These are phyloP conservation scores for Tonatia bakeri DNA, from an alignment of 2,113 vertebrate genomes.

Conservation along the genomic window DNA sequence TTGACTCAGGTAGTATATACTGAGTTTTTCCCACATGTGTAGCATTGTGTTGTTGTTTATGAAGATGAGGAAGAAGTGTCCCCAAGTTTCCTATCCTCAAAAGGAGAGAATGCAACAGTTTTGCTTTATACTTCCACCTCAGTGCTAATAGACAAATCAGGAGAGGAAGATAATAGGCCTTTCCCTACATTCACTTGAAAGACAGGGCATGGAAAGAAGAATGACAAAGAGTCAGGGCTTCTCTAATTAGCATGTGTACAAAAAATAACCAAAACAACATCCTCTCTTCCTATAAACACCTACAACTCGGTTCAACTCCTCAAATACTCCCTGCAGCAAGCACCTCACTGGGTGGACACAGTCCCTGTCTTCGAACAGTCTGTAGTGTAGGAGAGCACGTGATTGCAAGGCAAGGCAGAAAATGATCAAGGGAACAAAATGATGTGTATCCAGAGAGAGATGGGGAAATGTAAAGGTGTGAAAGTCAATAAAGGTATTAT, in stretches of 20 bases:
- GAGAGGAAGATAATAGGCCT: background rate
- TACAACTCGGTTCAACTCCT: background rate
- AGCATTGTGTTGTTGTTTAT: background rate
- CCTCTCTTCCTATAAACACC: background rate
- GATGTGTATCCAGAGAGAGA: background rate
- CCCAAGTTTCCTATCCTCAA: background rate
- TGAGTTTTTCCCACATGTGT: background rate
- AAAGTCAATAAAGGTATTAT: background rate
- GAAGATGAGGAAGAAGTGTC: background rate
- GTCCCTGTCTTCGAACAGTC: background rate
- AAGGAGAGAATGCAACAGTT: background rate
- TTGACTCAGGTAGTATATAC: background rate
- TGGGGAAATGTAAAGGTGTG: background rate
- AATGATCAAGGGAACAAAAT: background rate
- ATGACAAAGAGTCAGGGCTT: background rate
- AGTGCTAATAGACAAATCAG: background rate
- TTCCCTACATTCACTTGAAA: constrained; percentile 20
- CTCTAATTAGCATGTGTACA: background rate
- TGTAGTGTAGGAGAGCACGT: background rate
- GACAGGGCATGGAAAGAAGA: background rate
- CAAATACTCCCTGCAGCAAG: background rate
- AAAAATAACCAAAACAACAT: background rate
- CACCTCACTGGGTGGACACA: background rate
- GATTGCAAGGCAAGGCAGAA: background rate
- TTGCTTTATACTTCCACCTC: background rate